Conservation (phyloP, 2,888 invertebrate species). For the Apamea sordens region DNA sequence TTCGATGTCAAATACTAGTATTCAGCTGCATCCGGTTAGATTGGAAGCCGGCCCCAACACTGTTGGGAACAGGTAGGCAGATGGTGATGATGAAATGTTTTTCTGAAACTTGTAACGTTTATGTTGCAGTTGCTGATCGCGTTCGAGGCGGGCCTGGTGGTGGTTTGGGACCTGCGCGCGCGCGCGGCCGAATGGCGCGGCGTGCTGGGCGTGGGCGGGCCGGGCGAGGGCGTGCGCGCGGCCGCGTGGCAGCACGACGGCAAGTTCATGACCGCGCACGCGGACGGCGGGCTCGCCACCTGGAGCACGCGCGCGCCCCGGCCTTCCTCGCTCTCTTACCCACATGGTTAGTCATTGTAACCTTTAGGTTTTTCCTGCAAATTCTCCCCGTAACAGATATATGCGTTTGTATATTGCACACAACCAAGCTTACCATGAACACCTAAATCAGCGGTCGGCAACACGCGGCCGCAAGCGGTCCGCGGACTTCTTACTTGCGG, state of each 20-base stretch:
- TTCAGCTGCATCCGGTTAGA: neutral
- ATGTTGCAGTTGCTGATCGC: conserved; percentile 96
- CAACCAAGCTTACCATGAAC: neutral
- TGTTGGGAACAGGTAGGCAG: neutral
- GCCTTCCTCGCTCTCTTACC: conserved; percentile 95
- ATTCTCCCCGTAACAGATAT: neutral
- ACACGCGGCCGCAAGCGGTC: too few species aligned
- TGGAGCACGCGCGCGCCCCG: conserved; percentile 96
- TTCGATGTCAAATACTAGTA: neutral
- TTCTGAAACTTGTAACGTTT: neutral
- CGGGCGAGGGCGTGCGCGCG: conserved; percentile 95
- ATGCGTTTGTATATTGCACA: neutral
- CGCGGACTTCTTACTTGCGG: too few species aligned
- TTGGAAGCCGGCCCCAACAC: neutral
- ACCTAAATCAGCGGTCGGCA: neutral
- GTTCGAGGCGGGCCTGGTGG: conserved; percentile 98
- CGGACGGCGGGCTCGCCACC: conserved; percentile 98
- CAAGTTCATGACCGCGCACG: conserved; percentile 98
- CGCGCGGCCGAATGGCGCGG: conserved; percentile 96
- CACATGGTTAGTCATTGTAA: conserved; percentile 93
- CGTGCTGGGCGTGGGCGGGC: conserved; percentile 94
- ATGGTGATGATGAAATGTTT: neutral
- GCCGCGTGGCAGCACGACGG: conserved; percentile 99
- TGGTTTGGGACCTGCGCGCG: conserved; percentile 98
- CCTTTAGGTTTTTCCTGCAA: fast-evolving